phyloP scores from a whole-genome alignment of 1,140 invertebrate genomes.

The Hormaphis cornu region DNA sequence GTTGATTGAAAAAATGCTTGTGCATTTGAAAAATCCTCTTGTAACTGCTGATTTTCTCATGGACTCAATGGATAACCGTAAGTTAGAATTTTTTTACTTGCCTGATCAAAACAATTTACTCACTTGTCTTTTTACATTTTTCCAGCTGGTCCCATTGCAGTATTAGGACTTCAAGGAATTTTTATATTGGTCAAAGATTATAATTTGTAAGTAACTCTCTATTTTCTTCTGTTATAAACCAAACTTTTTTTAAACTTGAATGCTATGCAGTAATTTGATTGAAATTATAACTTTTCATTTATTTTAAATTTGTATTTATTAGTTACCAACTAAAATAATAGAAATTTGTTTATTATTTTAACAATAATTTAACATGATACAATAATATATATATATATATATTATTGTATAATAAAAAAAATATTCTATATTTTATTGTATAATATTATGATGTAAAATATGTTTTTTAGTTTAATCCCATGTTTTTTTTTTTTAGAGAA shows the following conservation, averaged over 20 bases:
- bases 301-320: too few relatives aligned
- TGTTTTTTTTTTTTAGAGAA: conserved; percentile 50
- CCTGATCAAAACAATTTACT: not conserved
- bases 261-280: too few relatives aligned
- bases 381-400: too few relatives aligned
- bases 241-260: not conserved
- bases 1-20: conserved; percentile 29
- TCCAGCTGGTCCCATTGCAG: conserved; percentile 70
- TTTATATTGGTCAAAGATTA: conserved; percentile 33
- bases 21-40: conserved; percentile 60
- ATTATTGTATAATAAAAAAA: too few relatives aligned
- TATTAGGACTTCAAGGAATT: conserved; percentile 65
- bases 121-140: not conserved
- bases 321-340: too few relatives aligned
- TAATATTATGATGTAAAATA: too few relatives aligned
- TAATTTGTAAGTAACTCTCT: conserved; percentile 33
- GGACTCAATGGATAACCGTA: conserved; percentile 73
- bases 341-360: too few relatives aligned
- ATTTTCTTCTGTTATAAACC: not conserved
- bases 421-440: too few relatives aligned
- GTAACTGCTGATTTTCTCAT: conserved; percentile 86
- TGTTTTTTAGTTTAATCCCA: too few relatives aligned
- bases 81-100: conserved; percentile 35
- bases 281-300: too few relatives aligned
- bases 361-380: too few relatives aligned